phyloP scores from a whole-genome alignment of 2,113 vertebrate genomes.

The Xiphias gladius region DNA sequence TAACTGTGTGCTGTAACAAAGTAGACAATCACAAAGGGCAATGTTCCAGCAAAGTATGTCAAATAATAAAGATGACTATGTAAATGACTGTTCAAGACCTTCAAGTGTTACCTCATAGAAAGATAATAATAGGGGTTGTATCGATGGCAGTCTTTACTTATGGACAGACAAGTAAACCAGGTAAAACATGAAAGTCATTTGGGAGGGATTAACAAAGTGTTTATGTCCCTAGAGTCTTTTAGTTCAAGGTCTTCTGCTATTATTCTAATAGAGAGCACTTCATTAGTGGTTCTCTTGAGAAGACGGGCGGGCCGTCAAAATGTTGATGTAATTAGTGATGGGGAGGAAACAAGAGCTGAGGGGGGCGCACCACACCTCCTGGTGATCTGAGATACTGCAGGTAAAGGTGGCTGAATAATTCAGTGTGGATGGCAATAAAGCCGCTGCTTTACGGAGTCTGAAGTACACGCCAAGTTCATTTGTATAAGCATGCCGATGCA shows the following conservation, averaged over 20 bases:
- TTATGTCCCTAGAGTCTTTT: conserved; percentile 31
- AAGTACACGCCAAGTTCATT: neutral
- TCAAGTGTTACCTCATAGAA: neutral
- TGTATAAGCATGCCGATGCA: neutral
- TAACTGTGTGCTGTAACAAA: neutral
- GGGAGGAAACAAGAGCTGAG: conserved; percentile 74
- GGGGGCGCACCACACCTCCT: conserved; percentile 24
- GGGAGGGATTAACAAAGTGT: conserved; percentile 41
- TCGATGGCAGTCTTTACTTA: neutral
- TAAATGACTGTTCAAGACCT: neutral
- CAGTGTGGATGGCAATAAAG: conserved; percentile 35
- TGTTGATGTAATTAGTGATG: conserved; percentile 72
- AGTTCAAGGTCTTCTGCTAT: conserved; percentile 44
- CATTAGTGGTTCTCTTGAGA: conserved; percentile 61
- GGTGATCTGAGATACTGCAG: conserved; percentile 51
- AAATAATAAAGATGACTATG: neutral
- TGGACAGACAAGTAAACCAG: neutral
- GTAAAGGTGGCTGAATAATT: conserved; percentile 76
- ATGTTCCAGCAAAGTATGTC: neutral
- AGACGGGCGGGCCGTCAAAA: conserved; percentile 17
- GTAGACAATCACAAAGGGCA: neutral
- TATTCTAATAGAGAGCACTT: conserved; percentile 63
- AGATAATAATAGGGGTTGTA: neutral
- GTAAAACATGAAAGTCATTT: conserved; percentile 39
- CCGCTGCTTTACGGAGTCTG: neutral